phyloP scores from a whole-genome alignment of 2,888 invertebrate species.

The Altica lythri region DNA sequence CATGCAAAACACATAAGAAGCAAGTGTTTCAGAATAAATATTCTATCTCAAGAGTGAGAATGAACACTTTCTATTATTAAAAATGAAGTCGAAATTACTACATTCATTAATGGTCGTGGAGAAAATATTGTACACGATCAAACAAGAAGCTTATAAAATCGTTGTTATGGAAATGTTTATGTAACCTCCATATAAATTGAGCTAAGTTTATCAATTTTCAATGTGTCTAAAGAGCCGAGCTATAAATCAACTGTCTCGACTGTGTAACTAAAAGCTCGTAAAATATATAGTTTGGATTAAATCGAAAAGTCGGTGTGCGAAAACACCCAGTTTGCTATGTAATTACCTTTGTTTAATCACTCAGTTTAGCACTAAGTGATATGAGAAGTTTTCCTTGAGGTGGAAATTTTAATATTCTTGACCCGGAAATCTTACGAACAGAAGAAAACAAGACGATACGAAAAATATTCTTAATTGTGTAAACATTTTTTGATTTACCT shows the following conservation, averaged over 20 bases:
- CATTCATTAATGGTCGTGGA: too few relatives aligned
- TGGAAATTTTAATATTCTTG: not conserved
- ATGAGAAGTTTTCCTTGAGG: constrained; percentile 3
- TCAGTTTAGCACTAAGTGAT: constrained; percentile 11
- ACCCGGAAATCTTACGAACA: too few relatives aligned
- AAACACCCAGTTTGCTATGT: constrained; percentile 21
- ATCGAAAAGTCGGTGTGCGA: constrained; percentile 34
- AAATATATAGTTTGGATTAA: constrained; percentile 48
- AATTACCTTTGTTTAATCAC: constrained; percentile 23
- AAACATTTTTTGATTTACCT: too few relatives aligned
- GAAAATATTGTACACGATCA: too few relatives aligned
- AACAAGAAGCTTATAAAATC: too few relatives aligned
- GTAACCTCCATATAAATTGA: constrained; percentile 16
- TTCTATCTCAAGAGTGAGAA: too few relatives aligned
- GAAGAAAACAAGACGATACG: too few relatives aligned
- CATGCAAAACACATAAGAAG: too few relatives aligned
- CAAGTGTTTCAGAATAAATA: too few relatives aligned
- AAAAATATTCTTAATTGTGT: too few relatives aligned
- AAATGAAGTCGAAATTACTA: too few relatives aligned
- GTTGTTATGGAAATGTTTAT: not conserved
- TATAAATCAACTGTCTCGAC: constrained; percentile 47
- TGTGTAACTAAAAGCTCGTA: constrained; percentile 51
- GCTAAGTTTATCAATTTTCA: constrained; percentile 34
- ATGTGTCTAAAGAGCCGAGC: constrained; percentile 30
- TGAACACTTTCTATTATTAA: too few relatives aligned